Evolutionary conservation across 2,113 vertebrate genomes (phyloP).

Genomic region (Halcyon malimbica): DNA sequence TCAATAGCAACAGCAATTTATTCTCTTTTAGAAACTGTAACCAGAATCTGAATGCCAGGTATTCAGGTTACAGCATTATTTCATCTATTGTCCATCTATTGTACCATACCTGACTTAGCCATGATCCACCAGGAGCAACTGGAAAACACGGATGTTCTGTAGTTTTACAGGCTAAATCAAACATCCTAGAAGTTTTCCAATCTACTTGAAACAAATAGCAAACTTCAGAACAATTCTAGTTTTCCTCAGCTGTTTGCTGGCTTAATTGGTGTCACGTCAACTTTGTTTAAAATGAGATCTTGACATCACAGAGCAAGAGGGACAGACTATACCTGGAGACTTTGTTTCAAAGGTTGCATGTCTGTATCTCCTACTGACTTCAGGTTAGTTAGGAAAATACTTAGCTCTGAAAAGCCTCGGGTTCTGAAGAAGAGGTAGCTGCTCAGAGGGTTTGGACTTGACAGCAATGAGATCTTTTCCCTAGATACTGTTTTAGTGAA

Average conservation of each 20-base stretch:
- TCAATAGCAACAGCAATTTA: constrained; percentile 5
- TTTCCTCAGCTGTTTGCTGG: background rate
- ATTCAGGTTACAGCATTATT: background rate
- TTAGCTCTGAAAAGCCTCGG: background rate
- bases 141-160: background rate
- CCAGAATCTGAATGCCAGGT: background rate
- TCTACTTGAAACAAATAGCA: background rate
- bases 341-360: background rate
- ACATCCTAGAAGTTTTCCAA: background rate
- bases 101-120: background rate
- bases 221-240: background rate
- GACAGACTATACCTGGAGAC: background rate
- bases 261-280: background rate
- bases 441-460: background rate
- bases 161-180: background rate
- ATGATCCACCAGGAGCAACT: background rate
- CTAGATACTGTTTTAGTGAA: too few relatives aligned
- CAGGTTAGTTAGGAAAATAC: background rate
- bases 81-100: background rate
- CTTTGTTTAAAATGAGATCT: background rate
- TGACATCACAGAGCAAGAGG: background rate
- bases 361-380: background rate
- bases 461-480: background rate
- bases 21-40: background rate
- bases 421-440: background rate